Evolutionary conservation across 2,113 vertebrate species (phyloP).

Genomic region (Arenaria interpres): DNA sequence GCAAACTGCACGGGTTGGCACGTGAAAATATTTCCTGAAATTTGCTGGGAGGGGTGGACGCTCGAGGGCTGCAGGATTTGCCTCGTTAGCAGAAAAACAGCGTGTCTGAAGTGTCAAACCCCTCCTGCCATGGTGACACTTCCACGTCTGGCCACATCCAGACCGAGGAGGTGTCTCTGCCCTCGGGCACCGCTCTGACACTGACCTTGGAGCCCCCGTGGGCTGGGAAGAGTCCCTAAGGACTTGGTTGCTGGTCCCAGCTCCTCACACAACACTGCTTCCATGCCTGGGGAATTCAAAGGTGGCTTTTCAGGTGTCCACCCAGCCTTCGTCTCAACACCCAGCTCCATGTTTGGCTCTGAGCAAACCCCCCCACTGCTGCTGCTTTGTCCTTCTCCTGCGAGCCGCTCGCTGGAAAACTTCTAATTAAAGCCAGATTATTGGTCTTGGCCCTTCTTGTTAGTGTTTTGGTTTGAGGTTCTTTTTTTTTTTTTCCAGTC

Average conservation of each 20-base stretch:
- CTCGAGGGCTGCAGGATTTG: neutral
- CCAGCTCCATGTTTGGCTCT: neutral
- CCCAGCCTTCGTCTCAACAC: neutral
- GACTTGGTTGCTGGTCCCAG: neutral
- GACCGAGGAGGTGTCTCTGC: neutral
- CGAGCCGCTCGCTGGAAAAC: neutral
- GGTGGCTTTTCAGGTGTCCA: neutral
- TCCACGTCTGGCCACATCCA: neutral
- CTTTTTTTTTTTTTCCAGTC: neutral
- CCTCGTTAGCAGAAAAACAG: neutral
- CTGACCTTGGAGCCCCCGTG: neutral
- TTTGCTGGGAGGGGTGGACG: neutral
- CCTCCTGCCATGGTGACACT: neutral
- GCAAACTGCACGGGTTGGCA: accelerated
- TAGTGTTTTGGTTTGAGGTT: conserved; percentile 1
- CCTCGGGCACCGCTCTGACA: neutral
- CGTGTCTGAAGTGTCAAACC: accelerated
- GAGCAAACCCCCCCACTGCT: accelerated
- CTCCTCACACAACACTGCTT: neutral
- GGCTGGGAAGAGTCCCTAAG: accelerated
- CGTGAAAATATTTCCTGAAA: neutral
- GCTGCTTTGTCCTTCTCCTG: neutral
- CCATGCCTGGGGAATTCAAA: neutral
- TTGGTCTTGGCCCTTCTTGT: conserved; percentile 9
- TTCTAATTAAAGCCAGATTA: conserved; percentile 45